Percentiles rank a stretch among this genome's conserved stretches.
Evolutionary conservation across 2,797 vertebrate species (phyloP).

Genomic region (Crocidura indochinensis): DNA sequence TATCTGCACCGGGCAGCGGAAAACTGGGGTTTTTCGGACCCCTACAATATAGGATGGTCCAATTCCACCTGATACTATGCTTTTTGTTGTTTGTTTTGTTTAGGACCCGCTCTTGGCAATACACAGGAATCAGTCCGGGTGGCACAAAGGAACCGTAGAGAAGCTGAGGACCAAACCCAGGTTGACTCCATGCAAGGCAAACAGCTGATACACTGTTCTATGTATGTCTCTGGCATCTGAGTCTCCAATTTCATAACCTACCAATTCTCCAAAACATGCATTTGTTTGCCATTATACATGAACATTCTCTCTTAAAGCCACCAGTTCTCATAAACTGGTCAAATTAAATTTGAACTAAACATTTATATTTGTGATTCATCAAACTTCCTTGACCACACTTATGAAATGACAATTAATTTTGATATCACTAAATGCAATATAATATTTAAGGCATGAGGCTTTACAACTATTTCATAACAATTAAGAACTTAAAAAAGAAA

Average conservation of each 20-base stretch:
- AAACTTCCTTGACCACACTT: conserved; percentile 43
- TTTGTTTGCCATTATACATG: conserved; percentile 21
- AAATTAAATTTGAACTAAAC: conserved; percentile 47
- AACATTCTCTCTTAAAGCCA: conserved; percentile 59
- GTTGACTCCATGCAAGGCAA: too few species aligned
- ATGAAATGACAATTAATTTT: conserved; percentile 59
- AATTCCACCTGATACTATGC: neutral
- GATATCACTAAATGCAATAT: conserved; percentile 54
- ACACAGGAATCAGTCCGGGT: too few species aligned
- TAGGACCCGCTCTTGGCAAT: too few species aligned
- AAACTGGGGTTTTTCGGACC: too few species aligned
- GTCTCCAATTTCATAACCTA: conserved; percentile 8
- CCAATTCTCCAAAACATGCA: neutral
- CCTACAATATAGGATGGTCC: conserved; percentile 24
- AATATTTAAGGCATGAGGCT: neutral
- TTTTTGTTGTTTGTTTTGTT: neutral
- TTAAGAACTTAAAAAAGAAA: conserved; percentile 57
- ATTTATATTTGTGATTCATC: conserved; percentile 38
- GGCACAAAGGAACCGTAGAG: too few species aligned
- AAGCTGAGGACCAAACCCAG: too few species aligned
- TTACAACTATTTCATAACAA: conserved; percentile 7
- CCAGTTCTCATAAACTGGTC: conserved; percentile 53
- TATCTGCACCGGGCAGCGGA: too few species aligned
- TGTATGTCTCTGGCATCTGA: neutral
- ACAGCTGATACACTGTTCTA: too few species aligned